Evolutionary conservation across 2,113 vertebrate genomes (phyloP).

Genomic region (Aplodontia rufa): DNA sequence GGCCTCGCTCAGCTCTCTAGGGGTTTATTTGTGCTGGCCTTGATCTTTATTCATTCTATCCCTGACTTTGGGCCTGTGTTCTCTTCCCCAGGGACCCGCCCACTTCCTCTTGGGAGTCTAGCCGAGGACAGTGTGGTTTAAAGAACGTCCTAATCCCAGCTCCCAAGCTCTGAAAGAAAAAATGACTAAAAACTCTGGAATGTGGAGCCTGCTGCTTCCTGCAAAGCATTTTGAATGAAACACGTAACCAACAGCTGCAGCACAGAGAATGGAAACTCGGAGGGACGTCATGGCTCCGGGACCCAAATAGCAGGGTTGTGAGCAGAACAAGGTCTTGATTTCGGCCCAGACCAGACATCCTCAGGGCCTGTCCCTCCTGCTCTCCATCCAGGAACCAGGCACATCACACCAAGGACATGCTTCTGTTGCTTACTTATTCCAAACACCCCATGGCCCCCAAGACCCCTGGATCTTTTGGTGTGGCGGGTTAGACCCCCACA

Average conservation of each 20-base stretch:
- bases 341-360: constrained; percentile 29
- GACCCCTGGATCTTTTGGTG: neutral
- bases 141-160: constrained; percentile 64
- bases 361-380: neutral
- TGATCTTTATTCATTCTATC: constrained; percentile 25
- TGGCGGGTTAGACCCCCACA: neutral
- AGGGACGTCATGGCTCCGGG: constrained; percentile 61
- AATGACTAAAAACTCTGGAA: constrained; percentile 74
- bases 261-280: constrained; percentile 72
- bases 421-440: constrained; percentile 46
- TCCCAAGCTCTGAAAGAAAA: constrained; percentile 68
- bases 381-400: constrained; percentile 60
- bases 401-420: neutral
- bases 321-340: constrained; percentile 74
- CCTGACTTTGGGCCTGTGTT: constrained; percentile 57
- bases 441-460: neutral
- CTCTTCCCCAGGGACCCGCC: constrained; percentile 55
- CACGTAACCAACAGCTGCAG: constrained; percentile 76
- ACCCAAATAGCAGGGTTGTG: constrained; percentile 59
- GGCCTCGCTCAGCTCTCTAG: neutral
- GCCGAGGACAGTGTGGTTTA: constrained; percentile 69
- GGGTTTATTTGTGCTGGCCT: neutral
- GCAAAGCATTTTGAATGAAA: constrained; percentile 78
- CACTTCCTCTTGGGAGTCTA: constrained; percentile 75
- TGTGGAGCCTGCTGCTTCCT: constrained; percentile 76